phyloP scores from a whole-genome alignment of 2,888 invertebrate genomes.

The Athalia cordata region DNA sequence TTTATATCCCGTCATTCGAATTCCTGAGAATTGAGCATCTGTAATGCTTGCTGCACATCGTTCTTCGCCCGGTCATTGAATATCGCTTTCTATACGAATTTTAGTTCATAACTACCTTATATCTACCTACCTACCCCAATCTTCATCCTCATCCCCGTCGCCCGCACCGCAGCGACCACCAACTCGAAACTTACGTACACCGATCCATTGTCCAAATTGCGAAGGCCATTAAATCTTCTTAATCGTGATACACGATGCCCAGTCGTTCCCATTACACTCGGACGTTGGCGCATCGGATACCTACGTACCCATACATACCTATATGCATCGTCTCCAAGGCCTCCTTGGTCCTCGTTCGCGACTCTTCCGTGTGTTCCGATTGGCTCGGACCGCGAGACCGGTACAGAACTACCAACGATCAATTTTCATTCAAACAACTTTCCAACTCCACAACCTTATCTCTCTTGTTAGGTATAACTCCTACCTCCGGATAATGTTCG shows the following conservation, averaged over 20 bases:
- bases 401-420: constrained; percentile 7
- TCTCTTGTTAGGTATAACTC: neutral
- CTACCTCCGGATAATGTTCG: constrained; percentile 5
- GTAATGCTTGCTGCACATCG: too few species aligned
- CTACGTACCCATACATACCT: neutral
- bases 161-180: constrained; percentile 18
- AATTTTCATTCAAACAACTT: constrained; percentile 41
- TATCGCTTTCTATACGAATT: neutral
- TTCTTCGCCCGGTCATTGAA: too few species aligned
- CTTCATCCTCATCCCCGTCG: neutral
- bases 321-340: constrained; percentile 23
- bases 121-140: neutral
- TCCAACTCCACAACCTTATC: constrained; percentile 14
- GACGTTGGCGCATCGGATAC: constrained; percentile 19
- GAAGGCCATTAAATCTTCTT: constrained; percentile 45
- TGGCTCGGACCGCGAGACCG: constrained; percentile 31
- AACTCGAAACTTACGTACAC: constrained; percentile 31
- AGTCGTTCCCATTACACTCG: constrained; percentile 42
- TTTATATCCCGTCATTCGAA: too few species aligned
- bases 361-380: constrained; percentile 41
- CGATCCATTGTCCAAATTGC: constrained; percentile 45
- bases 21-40: too few species aligned
- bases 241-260: constrained; percentile 46
- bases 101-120: too few species aligned
- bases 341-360: constrained; percentile 37